Evolutionary conservation across 2,113 vertebrate species (phyloP).

Genomic region (Colossoma macropomum): DNA sequence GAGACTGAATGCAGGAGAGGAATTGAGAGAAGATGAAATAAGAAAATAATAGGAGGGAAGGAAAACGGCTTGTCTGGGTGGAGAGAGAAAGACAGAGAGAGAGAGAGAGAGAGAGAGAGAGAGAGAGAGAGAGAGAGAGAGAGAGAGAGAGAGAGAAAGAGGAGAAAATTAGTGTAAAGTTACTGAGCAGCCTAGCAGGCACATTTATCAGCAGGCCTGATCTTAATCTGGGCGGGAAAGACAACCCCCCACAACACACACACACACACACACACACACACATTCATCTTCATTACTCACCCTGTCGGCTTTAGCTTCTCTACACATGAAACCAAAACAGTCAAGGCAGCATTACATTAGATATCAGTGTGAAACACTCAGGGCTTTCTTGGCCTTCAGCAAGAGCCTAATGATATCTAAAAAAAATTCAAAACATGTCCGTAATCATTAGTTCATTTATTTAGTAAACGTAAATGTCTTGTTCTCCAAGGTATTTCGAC

Average conservation of each 20-base stretch:
- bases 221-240: conserved; percentile 75
- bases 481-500: too few relatives aligned
- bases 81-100: not conserved
- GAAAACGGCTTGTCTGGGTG: not conserved
- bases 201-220: conserved; percentile 75
- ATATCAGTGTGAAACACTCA: too few relatives aligned
- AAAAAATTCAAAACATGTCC: too few relatives aligned
- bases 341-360: not conserved
- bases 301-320: conserved; percentile 41
- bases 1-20: not conserved
- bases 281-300: conserved; percentile 54
- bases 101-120: conserved; percentile 35
- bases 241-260: conserved; percentile 56
- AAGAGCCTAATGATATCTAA: too few relatives aligned
- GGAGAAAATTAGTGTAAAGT: conserved; percentile 64
- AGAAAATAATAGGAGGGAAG: not conserved
- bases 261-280: conserved; percentile 41
- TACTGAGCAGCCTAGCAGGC: conserved; percentile 68
- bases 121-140: conserved; percentile 22
- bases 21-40: not conserved
- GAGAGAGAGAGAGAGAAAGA: conserved; percentile 47
- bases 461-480: too few relatives aligned
- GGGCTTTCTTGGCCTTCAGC: too few relatives aligned
- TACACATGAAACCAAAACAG: conserved; percentile 31
- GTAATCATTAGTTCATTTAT: too few relatives aligned